These are phyloP conservation scores for Drosophila maculinotata DNA, from an alignment of 2,888 invertebrate species.

Conservation along the genomic window DNA sequence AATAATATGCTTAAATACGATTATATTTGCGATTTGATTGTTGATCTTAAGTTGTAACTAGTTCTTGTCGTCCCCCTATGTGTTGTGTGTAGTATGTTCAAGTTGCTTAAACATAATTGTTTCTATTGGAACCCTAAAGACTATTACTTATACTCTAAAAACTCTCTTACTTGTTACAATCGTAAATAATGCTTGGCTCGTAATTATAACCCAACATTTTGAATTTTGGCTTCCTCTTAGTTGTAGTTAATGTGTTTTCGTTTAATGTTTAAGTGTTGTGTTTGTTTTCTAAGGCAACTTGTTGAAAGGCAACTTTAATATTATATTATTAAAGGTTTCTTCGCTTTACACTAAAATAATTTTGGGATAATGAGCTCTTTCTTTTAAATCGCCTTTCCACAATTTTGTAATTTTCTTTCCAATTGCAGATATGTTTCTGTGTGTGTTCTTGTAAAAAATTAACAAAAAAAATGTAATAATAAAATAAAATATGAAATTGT, in stretches of 20 bases:
- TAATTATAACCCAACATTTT: slow-evolving; percentile 19
- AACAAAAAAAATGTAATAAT: slow-evolving; percentile 5
- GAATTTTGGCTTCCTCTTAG: slow-evolving; percentile 48
- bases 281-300: slow-evolving; percentile 83
- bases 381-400: neutral
- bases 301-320: slow-evolving; percentile 84
- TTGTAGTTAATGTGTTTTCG: slow-evolving; percentile 12
- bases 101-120: slow-evolving; percentile 9
- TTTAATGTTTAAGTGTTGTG: slow-evolving; percentile 38
- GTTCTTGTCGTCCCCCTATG: slow-evolving; percentile 24
- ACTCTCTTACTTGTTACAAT: slow-evolving; percentile 14
- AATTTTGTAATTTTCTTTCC: neutral
- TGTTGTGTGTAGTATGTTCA: slow-evolving; percentile 15
- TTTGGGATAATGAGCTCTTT: slow-evolving; percentile 19
- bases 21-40: slow-evolving; percentile 51
- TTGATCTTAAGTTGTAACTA: slow-evolving; percentile 46
- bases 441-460: slow-evolving; percentile 9
- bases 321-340: slow-evolving; percentile 54
- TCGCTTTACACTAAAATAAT: slow-evolving; percentile 29
- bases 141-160: slow-evolving; percentile 38
- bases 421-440: slow-evolving; percentile 44
- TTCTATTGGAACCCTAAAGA: slow-evolving; percentile 33
- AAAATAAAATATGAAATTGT: neutral
- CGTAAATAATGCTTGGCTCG: slow-evolving; percentile 14
- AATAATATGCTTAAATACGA: slow-evolving; percentile 22